A percentile compares a stretch with the other conserved stretches of the same genome.
Evolutionary conservation across 2,113 vertebrate genomes (phyloP).

Genomic region (Falcunculus frontatus): DNA sequence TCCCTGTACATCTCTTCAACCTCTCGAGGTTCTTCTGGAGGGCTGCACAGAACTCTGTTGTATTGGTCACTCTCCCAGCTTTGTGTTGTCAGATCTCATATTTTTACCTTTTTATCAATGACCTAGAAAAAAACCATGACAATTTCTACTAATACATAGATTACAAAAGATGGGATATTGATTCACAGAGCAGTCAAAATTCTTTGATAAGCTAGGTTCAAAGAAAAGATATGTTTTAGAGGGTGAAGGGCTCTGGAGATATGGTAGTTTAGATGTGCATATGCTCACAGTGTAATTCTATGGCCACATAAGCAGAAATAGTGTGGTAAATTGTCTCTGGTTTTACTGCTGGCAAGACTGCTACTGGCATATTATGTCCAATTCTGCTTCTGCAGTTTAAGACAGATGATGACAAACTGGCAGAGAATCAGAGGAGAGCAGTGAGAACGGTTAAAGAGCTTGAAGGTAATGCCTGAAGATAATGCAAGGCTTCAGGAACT

Average conservation of each 20-base stretch:
- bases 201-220: not conserved
- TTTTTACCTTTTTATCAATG: not conserved
- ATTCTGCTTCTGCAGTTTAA: not conserved
- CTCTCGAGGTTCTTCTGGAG: not conserved
- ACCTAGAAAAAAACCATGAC: not conserved
- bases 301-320: not conserved
- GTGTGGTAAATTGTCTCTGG: not conserved
- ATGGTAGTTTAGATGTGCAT: not conserved
- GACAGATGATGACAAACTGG: slow-evolving; percentile 48
- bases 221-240: not conserved
- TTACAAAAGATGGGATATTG: not conserved
- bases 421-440: slow-evolving; percentile 17
- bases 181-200: not conserved
- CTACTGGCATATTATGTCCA: not conserved
- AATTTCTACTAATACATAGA: not conserved
- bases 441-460: not conserved
- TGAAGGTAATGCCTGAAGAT: slow-evolving; percentile 15
- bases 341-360: not conserved
- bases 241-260: not conserved
- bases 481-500: not conserved
- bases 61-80: not conserved
- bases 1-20: not conserved
- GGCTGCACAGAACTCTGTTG: not conserved
- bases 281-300: not conserved
- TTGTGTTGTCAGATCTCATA: not conserved